Evolutionary conservation across 2,113 vertebrate species (phyloP), one percentile per base, ranked within the genome.

Genomic region (Xenotilapia caudafasciata): DNA sequence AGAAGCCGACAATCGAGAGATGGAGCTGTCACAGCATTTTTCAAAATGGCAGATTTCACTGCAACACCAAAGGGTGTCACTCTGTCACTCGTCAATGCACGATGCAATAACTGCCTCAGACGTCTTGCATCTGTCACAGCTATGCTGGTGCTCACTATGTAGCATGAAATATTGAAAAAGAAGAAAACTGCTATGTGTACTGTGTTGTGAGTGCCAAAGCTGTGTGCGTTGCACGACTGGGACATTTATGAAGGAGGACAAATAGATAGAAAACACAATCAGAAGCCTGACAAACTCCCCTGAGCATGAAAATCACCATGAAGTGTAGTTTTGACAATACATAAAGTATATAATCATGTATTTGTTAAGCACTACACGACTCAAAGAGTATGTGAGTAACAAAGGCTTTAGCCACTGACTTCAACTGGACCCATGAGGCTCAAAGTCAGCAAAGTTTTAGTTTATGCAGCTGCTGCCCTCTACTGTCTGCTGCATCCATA

Each of bases 1-100:
- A 85, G 88, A 87, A 77, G 88, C 82, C 58, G 92, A 85, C 88
- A 92, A 79, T 90, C 88, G 83, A 90, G 73, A 89, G 87, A 89
- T 75, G 85, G 90, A 89, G 87, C 87, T 90, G 91, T 93, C 90
- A 89, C 86, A 88, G 90, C 86, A 83, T 82, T 90, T 92, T 88
- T 82, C 86, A 79, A 93, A 91, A 92, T 84, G 55, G 83, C 88
- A 91, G 83, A 91, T 87, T 92, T 91, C 88, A 89, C 80, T 56
- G 31, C 83, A 83, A 89, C 86, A 89, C 89, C 90, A 89, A 86
- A 89, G 86, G 70, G 62, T 91, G 88, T 92, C 87, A 90, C 91
- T 91, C 90, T 91, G 93, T 85, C 92, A 91, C 70, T 90, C 83
- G 47, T 87, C 87, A 91, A 88, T 86, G 77, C 60, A 38, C 21